Percentiles rank a stretch among this genome's conserved stretches.
These are phyloP conservation scores for Nothocercus nigrocapillus DNA, from an alignment of 2,113 vertebrate species.

Conservation along the genomic window DNA sequence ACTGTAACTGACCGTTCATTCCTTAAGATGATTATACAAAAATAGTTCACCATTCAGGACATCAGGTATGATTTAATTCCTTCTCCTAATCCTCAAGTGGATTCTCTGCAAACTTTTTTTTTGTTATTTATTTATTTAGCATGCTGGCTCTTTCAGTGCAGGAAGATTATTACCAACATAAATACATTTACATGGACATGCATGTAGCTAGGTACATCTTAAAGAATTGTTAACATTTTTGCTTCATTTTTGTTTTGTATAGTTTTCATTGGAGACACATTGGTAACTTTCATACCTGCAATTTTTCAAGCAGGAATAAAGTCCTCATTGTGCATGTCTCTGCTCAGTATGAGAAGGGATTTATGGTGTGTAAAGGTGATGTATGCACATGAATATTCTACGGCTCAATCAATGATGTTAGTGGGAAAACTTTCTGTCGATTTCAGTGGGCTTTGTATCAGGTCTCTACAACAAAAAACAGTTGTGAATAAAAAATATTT, in stretches of 20 bases:
- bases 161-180: not conserved
- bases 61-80: conserved; percentile 27
- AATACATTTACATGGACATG: not conserved
- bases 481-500: not conserved
- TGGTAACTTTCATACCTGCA: not conserved
- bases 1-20: conserved; percentile 4
- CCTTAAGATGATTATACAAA: conserved; percentile 27
- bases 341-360: not conserved
- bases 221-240: not conserved
- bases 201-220: not conserved
- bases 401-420: not conserved
- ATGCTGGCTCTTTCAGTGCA: not conserved
- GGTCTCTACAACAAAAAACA: not conserved
- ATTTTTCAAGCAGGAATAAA: not conserved
- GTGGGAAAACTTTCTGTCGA: not conserved
- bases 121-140: not conserved
- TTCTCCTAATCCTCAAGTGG: conserved; percentile 38
- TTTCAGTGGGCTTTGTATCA: not conserved
- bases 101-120: not conserved
- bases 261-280: not conserved
- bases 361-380: not conserved
- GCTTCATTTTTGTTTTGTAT: not conserved
- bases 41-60: conserved; percentile 56
- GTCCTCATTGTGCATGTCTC: not conserved
- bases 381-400: not conserved